Conservation (phyloP, 2,113 vertebrate species). For the Malurus alboscapulatus region DNA sequence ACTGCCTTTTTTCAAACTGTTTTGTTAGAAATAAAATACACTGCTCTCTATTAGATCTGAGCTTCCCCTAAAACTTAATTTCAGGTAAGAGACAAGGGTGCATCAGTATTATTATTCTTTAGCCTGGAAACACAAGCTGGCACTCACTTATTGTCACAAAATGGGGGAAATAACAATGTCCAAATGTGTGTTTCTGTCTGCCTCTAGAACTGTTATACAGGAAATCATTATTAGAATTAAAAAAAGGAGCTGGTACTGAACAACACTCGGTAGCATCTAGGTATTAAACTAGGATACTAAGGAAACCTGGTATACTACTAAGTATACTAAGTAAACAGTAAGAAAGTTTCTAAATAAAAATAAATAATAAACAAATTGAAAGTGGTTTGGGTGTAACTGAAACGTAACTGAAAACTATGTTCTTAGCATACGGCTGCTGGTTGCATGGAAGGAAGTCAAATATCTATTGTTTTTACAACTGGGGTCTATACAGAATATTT, state of each 20-base stretch:
- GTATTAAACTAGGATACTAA: background rate
- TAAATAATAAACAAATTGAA: background rate
- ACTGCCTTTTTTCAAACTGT: background rate
- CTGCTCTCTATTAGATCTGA: background rate
- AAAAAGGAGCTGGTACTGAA: background rate
- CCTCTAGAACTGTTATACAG: background rate
- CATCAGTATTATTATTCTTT: background rate
- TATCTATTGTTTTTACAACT: background rate
- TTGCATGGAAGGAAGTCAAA: background rate
- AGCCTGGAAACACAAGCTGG: background rate
- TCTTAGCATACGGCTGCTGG: background rate
- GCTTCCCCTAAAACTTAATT: background rate
- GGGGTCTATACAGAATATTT: background rate
- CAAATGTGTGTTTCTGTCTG: accelerated
- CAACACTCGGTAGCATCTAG: background rate
- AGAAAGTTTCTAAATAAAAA: background rate
- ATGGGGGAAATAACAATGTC: background rate
- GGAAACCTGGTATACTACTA: background rate
- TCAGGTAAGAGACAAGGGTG: background rate
- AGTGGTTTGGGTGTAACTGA: background rate
- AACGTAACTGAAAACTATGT: background rate
- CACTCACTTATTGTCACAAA: background rate
- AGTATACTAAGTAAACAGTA: background rate
- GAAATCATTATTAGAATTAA: background rate
- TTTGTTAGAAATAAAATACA: background rate